These are phyloP conservation scores for Spinus pinus DNA, from an alignment of 2,797 vertebrate species.

Conservation along the genomic window DNA sequence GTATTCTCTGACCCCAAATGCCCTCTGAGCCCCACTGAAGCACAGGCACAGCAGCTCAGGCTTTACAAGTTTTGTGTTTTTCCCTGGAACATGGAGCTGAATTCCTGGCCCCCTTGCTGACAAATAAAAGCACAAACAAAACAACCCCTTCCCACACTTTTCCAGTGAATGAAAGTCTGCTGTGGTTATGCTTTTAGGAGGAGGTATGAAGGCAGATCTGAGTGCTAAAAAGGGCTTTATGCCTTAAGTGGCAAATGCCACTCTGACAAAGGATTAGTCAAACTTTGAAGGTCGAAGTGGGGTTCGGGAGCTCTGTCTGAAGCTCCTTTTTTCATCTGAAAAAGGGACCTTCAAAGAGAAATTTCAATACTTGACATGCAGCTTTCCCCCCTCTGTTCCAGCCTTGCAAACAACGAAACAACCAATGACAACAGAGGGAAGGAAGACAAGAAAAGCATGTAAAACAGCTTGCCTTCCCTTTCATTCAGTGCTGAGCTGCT, in stretches of 20 bases:
- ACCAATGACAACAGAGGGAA: constrained; percentile 2
- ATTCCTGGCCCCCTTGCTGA: neutral
- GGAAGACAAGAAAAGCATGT: constrained; percentile 22
- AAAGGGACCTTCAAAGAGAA: constrained; percentile 47
- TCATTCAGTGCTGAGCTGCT: neutral
- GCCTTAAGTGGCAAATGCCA: constrained; percentile 31
- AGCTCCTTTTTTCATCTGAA: constrained; percentile 32
- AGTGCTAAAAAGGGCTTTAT: constrained; percentile 2
- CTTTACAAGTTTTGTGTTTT: neutral
- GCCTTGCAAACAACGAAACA: neutral
- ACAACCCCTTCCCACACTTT: constrained; percentile 12
- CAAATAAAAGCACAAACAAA: constrained; percentile 10
- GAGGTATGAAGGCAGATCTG: neutral
- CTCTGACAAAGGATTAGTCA: constrained; percentile 38
- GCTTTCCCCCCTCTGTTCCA: neutral
- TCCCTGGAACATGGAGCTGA: neutral
- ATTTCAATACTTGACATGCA: constrained; percentile 15
- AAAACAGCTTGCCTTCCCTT: neutral
- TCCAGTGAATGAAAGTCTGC: neutral
- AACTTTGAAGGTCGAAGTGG: constrained; percentile 23
- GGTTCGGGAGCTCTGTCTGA: neutral
- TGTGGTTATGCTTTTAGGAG: neutral
- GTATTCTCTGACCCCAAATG: neutral
- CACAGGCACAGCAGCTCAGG: neutral
- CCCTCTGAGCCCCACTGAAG: neutral